These are phyloP conservation scores for Carterocephalus palaemon DNA, from an alignment of 2,888 invertebrate species.

Conservation along the genomic window DNA sequence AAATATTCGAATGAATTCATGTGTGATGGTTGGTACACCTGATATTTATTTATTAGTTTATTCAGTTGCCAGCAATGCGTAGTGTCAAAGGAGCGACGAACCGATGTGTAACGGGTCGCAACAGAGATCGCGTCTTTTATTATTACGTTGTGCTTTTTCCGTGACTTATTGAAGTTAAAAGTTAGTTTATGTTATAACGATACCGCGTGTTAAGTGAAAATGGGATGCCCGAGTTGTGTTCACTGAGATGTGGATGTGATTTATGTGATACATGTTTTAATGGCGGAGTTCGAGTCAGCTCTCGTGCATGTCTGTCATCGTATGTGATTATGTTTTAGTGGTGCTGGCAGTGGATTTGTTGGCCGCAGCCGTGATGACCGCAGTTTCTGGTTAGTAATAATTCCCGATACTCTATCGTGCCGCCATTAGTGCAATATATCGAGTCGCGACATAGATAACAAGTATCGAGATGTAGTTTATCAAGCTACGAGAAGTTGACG, in stretches of 20 bases:
- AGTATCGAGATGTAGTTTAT: neutral
- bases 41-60: constrained; percentile 58
- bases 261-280: constrained; percentile 44
- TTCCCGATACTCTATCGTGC: too few relatives aligned
- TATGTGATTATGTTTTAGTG: constrained; percentile 52
- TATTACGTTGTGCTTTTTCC: constrained; percentile 53
- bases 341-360: constrained; percentile 47
- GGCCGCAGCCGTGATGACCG: constrained; percentile 53
- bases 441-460: neutral
- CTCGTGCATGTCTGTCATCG: constrained; percentile 34
- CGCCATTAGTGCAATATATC: too few relatives aligned
- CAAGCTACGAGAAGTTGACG: too few relatives aligned
- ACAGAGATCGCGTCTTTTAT: constrained; percentile 45
- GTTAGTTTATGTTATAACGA: constrained; percentile 13
- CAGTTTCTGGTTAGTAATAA: constrained; percentile 50
- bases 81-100: constrained; percentile 48
- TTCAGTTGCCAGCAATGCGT: constrained; percentile 53
- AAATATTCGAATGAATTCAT: constrained; percentile 15
- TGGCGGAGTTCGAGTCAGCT: constrained; percentile 46
- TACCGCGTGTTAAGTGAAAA: constrained; percentile 8
- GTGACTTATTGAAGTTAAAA: constrained; percentile 58
- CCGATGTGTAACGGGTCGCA: constrained; percentile 51
- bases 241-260: constrained; percentile 45
- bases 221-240: constrained; percentile 34
- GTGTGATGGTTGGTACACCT: constrained; percentile 32